Base-by-base conservation (phyloP, 1,140 invertebrate species). In the Pogonognathellus flavescens region DNA sequence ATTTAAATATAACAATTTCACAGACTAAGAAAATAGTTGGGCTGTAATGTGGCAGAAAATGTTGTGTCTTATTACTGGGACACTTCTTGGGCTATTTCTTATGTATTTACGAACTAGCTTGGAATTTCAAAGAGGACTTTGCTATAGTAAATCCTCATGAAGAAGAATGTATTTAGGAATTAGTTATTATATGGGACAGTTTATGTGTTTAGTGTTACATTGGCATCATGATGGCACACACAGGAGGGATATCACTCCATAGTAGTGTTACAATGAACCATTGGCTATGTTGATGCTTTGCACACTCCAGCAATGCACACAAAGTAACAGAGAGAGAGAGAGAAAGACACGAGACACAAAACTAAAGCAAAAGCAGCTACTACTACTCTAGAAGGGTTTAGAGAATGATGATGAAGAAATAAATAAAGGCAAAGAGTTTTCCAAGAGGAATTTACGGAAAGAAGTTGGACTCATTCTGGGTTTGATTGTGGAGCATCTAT, bases 401-500 rank as follows among this genome's bases (percentile, higher is more conserved):
- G 70, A 76, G 70, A 76, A 76, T 83, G 81, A 60, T 60, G 57
- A 83, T 83, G 57, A 60, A 83, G 81, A 83, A 83, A 83, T 83
- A 83, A 83, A 83, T 83, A 83, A 62, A 59, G 57, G 59, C 18
- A 59, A 59, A 83, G 81, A 83, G 81, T 81, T 81, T 81, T 81
- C 50, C 50, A 18, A 81, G 53, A 81, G 53, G 53, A 81, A 81
- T 53, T 81, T 81, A 57, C n/a, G 31, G 55, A 59, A 83, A 83
- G 55, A 59, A 62, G 81, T 72, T 82, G 70, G 31, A 76, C 70
- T 76, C 70, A 76, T 76, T 76, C 70, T 76, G 70, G 70, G 70
- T 76, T 76, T 86, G 86, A 86, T 86, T 81, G 86, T 84, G 59
- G 76, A 81, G 83, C 86, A 86, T 86, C 82, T 80, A 84, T 86